Percentiles rank a stretch among this genome's conserved stretches.
Evolutionary conservation across 2,888 invertebrate species (phyloP).

Genomic region (Campopleginae sp.): DNA sequence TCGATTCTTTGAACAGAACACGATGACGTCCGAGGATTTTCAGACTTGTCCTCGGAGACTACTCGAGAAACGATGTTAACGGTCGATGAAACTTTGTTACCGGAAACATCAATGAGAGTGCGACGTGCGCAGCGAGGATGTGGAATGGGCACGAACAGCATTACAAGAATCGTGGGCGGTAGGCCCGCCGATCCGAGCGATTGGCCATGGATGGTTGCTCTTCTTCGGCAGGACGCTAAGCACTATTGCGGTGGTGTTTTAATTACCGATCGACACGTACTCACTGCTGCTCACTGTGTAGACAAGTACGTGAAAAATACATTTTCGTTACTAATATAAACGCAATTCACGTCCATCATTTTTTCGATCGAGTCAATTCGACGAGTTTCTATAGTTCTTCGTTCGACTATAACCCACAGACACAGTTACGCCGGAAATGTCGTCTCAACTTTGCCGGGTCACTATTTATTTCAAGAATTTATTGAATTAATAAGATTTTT

Average conservation of each 20-base stretch:
- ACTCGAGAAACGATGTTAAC: neutral
- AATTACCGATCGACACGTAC: constrained; percentile 91
- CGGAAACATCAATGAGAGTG: constrained; percentile 56
- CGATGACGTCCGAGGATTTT: constrained; percentile 3
- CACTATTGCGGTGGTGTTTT: constrained; percentile 93
- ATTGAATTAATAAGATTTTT: too few relatives aligned
- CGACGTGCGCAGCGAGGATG: constrained; percentile 84
- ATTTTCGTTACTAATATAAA: neutral
- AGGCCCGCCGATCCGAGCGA: constrained; percentile 88
- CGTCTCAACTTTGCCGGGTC: neutral
- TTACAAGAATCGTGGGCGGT: constrained; percentile 87
- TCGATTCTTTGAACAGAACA: constrained; percentile 8
- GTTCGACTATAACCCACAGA: neutral
- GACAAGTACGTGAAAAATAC: constrained; percentile 69
- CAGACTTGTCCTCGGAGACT: neutral
- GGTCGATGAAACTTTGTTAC: constrained; percentile 7
- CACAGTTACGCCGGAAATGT: neutral
- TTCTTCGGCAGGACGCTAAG: constrained; percentile 87
- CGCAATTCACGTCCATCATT: neutral
- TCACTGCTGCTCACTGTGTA: constrained; percentile 91
- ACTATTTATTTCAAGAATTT: neutral
- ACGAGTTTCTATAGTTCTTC: neutral
- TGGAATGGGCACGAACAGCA: constrained; percentile 85
- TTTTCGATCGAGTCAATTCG: neutral
- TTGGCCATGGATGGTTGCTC: constrained; percentile 94